Evolutionary conservation across 2,113 vertebrate species (phyloP).

Genomic region (Bothrops jararaca): DNA sequence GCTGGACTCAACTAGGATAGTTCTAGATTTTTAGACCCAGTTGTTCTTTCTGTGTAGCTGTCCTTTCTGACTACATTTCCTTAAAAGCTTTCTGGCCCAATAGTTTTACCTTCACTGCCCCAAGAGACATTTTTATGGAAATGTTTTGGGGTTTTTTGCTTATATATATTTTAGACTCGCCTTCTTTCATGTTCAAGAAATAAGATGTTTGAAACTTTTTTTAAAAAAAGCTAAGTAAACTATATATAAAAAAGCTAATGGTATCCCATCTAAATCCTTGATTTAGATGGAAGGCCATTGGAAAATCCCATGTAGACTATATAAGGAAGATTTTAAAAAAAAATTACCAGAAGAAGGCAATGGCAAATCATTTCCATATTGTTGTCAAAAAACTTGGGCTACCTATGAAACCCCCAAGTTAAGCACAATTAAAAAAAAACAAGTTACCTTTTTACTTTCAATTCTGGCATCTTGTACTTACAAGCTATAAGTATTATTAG

Average conservation of each 20-base stretch:
- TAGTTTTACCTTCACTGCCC: constrained; percentile 18
- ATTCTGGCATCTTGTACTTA: neutral
- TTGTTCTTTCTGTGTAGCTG: neutral
- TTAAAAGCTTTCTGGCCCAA: constrained; percentile 21
- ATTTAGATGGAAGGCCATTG: neutral
- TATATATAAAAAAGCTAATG: neutral
- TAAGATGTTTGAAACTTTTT: constrained; percentile 15
- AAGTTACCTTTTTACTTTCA: neutral
- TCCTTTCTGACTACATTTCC: constrained; percentile 23
- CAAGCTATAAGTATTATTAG: neutral
- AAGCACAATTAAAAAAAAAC: neutral
- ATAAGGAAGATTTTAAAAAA: neutral
- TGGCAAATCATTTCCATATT: neutral
- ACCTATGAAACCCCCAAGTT: neutral
- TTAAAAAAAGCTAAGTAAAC: neutral
- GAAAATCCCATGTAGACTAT: neutral
- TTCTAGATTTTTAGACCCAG: constrained; percentile 15
- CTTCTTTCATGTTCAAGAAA: constrained; percentile 22
- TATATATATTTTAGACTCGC: constrained; percentile 19
- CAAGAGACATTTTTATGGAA: constrained; percentile 25
- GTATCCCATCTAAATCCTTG: neutral
- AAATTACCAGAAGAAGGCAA: neutral
- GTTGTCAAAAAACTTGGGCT: neutral
- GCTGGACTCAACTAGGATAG: neutral
- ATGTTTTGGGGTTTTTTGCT: constrained; percentile 15